Evolutionary conservation across 2,888 invertebrate species (phyloP), one percentile per base, ranked within the genome.

Genomic region (Argyra leucocephala): DNA sequence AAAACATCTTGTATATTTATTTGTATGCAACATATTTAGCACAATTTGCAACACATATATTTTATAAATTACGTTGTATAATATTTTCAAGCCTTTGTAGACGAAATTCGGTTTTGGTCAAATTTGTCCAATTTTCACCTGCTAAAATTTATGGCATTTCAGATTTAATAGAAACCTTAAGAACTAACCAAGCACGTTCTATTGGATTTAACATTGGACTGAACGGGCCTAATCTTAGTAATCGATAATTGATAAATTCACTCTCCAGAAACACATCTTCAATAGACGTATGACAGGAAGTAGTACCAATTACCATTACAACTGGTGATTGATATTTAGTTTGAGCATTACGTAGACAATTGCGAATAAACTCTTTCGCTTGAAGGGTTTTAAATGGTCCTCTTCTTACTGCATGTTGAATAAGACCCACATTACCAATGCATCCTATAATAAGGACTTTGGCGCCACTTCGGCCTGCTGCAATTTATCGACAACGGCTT

Each of bases 31-130:
- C 4, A 26, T 26, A 26, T 26, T n/a, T n/a, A n/a, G 10, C 23
- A 60, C 60, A 23, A 60, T 60, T 60, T 60, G 24, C 60, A 60
- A 60, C 23, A 60, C 3, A 60, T 60, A 60, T 23, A 60, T 60
- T 60, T 60, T 1, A 23, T 23, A 24, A 9, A 60, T 60, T 60
- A 15, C 60, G 23, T 60, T 48, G 48, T 18, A 48, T 48, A 48
- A 48, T 48, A 48, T 48, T 48, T 48, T 48, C 48, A 48, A 5
- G 4, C 15, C 48, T 48, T 60, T 22, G 60, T 22, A 60, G 24
- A 15, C 60, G 24, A 60, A 60, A 60, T 60, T 22, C 60, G 60
- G 60, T 60, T 60, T 60, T 22, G 22, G 23, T 60, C 60, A 60
- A 60, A 60, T 60, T 26, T 60, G 26, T 61, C 61, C 61, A 6